These are phyloP conservation scores for Littorina saxatilis DNA, from an alignment of 1,140 invertebrate genomes.

Conservation along the genomic window DNA sequence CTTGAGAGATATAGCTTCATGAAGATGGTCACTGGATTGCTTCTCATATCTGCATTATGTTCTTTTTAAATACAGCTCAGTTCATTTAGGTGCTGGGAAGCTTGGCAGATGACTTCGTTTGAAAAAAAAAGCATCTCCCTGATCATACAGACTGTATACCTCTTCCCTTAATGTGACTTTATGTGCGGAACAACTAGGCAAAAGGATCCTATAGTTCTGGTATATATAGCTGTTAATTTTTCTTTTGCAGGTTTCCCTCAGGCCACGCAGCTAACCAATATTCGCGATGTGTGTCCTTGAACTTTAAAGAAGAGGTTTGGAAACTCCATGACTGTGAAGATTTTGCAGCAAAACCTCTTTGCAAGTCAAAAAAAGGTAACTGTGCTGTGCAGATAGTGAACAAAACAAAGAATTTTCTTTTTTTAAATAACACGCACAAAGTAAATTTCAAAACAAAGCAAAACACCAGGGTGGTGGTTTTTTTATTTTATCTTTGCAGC, in stretches of 20 bases:
- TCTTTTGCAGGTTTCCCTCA: background rate
- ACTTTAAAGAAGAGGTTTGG: background rate
- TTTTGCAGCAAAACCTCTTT: background rate
- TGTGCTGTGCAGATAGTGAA: too few species aligned
- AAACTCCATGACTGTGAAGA: background rate
- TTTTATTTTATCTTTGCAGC: too few species aligned
- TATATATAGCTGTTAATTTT: background rate
- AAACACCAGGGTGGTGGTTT: too few species aligned
- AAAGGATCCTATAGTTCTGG: too few species aligned
- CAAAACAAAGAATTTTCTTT: too few species aligned
- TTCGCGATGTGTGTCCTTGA: background rate
- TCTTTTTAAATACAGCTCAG: background rate
- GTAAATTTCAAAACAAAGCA: too few species aligned
- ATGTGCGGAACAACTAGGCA: too few species aligned
- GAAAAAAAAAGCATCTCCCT: too few species aligned
- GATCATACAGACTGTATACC: too few species aligned
- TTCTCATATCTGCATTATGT: background rate
- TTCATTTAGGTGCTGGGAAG: background rate
- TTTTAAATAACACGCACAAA: too few species aligned
- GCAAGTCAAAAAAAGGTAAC: slow-evolving; percentile 11
- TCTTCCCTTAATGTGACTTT: background rate
- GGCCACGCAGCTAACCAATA: background rate
- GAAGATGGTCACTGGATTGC: background rate
- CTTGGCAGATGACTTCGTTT: background rate
- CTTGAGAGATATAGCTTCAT: background rate